Conservation (phyloP, 2,888 invertebrate species). For the Mactromeris polynyma region DNA sequence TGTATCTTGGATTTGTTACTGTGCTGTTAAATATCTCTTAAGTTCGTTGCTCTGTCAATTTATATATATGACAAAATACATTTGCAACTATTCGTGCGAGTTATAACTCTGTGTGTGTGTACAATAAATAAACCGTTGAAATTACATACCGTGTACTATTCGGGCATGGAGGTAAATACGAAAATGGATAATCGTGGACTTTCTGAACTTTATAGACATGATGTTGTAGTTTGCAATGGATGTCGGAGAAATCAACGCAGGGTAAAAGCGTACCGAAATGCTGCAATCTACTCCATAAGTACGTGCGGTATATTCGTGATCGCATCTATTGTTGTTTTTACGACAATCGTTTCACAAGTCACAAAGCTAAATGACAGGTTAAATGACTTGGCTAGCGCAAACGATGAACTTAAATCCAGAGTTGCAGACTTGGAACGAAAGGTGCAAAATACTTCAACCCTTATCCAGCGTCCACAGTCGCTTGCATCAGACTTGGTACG, state of each 20-base stretch:
- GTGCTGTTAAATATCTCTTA: no score
- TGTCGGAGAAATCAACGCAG: background rate
- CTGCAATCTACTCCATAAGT: background rate
- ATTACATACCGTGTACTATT: background rate
- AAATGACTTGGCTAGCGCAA: background rate
- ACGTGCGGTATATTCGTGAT: background rate
- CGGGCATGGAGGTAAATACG: background rate
- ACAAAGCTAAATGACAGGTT: background rate
- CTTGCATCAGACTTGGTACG: background rate
- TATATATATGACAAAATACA: no score
- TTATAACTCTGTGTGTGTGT: background rate
- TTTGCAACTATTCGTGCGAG: background rate
- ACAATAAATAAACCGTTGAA: background rate
- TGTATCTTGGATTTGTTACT: background rate
- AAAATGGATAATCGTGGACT: background rate
- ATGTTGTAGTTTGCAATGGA: background rate
- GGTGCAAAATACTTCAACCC: background rate
- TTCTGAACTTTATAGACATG: background rate
- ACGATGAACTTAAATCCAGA: background rate
- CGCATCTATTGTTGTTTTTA: background rate
- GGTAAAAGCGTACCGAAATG: background rate
- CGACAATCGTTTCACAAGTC: background rate
- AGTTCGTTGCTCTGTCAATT: no score
- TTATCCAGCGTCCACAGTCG: background rate
- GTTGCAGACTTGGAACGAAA: background rate